A percentile compares a stretch with the other conserved stretches of the same genome.
These are phyloP conservation scores for Fragum sueziense DNA, from an alignment of 2,888 invertebrate genomes.

Conservation along the genomic window DNA sequence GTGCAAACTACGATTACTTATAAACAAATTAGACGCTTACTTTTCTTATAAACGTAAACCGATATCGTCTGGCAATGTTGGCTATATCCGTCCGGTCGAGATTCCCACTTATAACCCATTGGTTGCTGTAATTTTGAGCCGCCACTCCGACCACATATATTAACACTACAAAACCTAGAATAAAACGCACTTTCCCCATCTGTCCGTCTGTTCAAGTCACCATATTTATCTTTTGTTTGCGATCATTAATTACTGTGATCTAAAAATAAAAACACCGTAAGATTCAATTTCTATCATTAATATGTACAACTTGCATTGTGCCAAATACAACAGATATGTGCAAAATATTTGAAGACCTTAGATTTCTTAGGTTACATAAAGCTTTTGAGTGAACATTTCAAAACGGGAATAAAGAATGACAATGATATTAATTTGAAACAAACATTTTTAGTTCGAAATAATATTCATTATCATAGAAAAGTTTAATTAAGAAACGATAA, in stretches of 20 bases:
- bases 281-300: not conserved
- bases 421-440: no score
- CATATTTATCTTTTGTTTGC: not conserved
- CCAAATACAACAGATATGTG: no score
- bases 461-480: no score
- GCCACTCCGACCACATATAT: not conserved
- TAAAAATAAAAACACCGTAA: not conserved
- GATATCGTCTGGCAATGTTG: not conserved
- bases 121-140: slow-evolving; percentile 9
- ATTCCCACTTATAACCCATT: slow-evolving; percentile 9
- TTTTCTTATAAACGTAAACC: not conserved
- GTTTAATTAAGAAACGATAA: not conserved
- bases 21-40: not conserved
- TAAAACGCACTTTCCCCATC: not conserved
- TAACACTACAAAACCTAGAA: not conserved
- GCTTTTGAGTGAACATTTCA: no score
- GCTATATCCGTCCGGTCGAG: not conserved
- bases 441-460: no score
- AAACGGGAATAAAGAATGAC: no score
- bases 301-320: not conserved
- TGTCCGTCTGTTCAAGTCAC: not conserved
- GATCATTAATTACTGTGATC: not conserved
- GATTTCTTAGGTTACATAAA: no score
- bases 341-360: no score
- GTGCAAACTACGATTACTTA: no score